Evolutionary conservation across 1,140 invertebrate species (phyloP).

Genomic region (Zophobas atratus): DNA sequence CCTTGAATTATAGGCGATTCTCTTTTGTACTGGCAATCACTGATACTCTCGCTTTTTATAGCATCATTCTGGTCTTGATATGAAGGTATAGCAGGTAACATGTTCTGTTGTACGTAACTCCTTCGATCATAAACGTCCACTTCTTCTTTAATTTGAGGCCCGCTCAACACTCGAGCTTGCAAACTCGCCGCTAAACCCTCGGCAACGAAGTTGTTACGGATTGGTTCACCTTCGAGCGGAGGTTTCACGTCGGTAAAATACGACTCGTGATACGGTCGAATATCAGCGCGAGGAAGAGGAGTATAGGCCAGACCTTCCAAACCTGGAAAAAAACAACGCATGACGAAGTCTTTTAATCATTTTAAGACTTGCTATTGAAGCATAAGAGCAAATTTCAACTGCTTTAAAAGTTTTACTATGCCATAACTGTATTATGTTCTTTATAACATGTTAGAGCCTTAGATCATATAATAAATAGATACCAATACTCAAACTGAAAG

Average conservation of each 20-base stretch:
- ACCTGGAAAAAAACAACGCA: slow-evolving; percentile 9
- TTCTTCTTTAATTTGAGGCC: slow-evolving; percentile 65
- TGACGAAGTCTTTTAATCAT: too few relatives aligned
- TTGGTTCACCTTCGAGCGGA: slow-evolving; percentile 71
- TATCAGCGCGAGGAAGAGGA: slow-evolving; percentile 79
- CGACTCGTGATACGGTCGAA: slow-evolving; percentile 81
- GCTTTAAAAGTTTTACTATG: too few relatives aligned
- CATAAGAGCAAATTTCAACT: too few relatives aligned
- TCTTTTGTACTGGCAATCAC: slow-evolving; percentile 64
- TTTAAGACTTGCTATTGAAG: too few relatives aligned
- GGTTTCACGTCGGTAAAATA: slow-evolving; percentile 78
- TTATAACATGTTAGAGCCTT: too few relatives aligned
- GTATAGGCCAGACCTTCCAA: slow-evolving; percentile 67
- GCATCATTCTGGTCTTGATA: slow-evolving; percentile 42
- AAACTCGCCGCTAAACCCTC: slow-evolving; percentile 86
- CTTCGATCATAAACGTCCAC: slow-evolving; percentile 59
- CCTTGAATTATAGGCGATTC: slow-evolving; percentile 66
- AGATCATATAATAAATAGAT: too few relatives aligned
- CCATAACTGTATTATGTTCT: too few relatives aligned
- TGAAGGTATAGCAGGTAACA: slow-evolving; percentile 16
- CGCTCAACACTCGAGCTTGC: slow-evolving; percentile 82
- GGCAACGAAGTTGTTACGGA: slow-evolving; percentile 66
- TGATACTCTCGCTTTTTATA: slow-evolving; percentile 56
- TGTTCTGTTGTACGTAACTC: slow-evolving; percentile 25
- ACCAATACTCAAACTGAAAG: too few relatives aligned